Evolutionary conservation across 2,113 vertebrate genomes (phyloP), one percentile per base, ranked within the genome.

Genomic region (Phycodurus eques): DNA sequence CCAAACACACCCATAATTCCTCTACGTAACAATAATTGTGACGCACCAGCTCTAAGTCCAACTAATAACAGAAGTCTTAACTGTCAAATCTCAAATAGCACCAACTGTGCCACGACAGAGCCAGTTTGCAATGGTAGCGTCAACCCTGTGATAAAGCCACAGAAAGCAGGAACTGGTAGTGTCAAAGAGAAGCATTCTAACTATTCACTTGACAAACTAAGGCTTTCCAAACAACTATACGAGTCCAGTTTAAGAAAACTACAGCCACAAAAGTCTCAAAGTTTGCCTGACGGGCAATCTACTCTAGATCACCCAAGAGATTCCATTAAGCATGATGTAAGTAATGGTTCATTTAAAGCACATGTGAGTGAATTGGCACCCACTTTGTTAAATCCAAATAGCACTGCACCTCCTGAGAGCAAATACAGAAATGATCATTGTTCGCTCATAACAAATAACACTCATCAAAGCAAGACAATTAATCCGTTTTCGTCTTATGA

Each of bases 91-190:
- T 56, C 35, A 19, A 62, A 27, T 57, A 62, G n/a, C 64, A 72
- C 76, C 59, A 77, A 81, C 68, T 84, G 72, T 44, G 84, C 56
- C 73, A 75, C 35, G 59, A 7, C 71, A 31, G 76, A 83, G 65
- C 61, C 68, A 2, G 68, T 76, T 65, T 5, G 4, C 79, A 79
- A 76, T 76, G 68, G 71, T 33, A 87, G 75, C 64, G 61, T 73
- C 44, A 86, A 81, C 61, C 27, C 57, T 35, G 4, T 71, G 72
- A 68, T 72, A 43, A 84, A 74, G 68, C 62, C 69, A 66, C 73
- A 70, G 44, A 44, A 13, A 46, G 71, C 44, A 69, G 82, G 74
- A 69, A 35, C 46, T 42, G 43, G 20, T 9, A 27, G 44, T 44
- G 66, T 75, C 31, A 73, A 10, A 72, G 68, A 74, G 70, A 82